Percentiles rank a stretch among this genome's conserved stretches.
These are phyloP conservation scores for Eumaeus atala DNA, from an alignment of 1,140 invertebrate genomes.

Conservation along the genomic window DNA sequence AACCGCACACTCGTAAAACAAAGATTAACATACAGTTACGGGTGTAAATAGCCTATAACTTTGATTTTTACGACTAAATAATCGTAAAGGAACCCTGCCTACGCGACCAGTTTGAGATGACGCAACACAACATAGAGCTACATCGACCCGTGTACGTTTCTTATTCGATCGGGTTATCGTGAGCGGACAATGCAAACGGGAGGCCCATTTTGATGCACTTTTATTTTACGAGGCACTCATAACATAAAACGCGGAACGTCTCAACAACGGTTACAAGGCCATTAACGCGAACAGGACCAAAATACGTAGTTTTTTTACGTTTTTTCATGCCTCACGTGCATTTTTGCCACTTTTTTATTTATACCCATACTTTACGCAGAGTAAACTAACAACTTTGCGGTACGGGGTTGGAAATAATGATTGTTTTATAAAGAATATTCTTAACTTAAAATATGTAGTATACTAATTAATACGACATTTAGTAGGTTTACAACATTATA, in stretches of 20 bases:
- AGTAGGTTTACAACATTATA: no score
- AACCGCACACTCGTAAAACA: conserved; percentile 68
- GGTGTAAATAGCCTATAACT: conserved; percentile 73
- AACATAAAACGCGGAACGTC: conserved; percentile 69
- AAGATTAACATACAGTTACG: conserved; percentile 72
- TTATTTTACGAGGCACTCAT: conserved; percentile 70
- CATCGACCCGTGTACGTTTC: conserved; percentile 20
- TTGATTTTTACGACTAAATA: conserved; percentile 75
- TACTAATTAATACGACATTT: no score
- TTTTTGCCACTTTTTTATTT: no score
- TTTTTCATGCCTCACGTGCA: background rate
- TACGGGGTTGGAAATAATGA: no score
- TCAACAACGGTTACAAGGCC: conserved; percentile 58
- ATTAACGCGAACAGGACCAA: conserved; percentile 39
- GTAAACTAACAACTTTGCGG: no score
- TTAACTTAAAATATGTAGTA: no score
- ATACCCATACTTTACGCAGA: no score
- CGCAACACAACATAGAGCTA: conserved; percentile 17
- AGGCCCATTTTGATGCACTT: conserved; percentile 67
- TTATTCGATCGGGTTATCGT: conserved; percentile 48
- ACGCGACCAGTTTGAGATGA: conserved; percentile 40
- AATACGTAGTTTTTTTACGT: background rate
- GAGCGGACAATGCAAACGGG: conserved; percentile 63
- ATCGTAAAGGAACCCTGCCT: conserved; percentile 68
- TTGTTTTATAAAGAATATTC: no score